Evolutionary conservation across 2,797 vertebrate genomes (phyloP), one percentile per base, ranked within the genome.

Genomic region (Periophthalmus magnuspinnatus): DNA sequence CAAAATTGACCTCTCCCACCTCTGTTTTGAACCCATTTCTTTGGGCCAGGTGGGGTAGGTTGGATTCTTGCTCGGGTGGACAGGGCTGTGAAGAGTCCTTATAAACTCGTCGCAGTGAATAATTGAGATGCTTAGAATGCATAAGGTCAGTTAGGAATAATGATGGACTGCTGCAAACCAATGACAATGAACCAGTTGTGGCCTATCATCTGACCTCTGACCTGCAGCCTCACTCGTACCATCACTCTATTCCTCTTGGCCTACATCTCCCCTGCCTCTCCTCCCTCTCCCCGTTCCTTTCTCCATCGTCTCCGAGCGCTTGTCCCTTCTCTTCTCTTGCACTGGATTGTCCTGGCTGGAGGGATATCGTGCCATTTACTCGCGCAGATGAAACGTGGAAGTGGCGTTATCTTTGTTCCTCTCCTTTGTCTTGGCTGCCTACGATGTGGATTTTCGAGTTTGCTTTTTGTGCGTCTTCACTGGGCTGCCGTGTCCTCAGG

Each of bases 291-390:
- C 10, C 62, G 45, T 74, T 74, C 70, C 84, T 82, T 67, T 67
- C 73, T 72, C 77, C 80, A 66, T 79, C 66, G 79, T 74, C 78
- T 75, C 78, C 74, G 77, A 86, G 64, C 79, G 79, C 75, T 76
- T 90, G 52, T 76, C 21, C 65, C 33, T 88, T 88, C 88, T 88
- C 83, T 86, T 79, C 77, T n/a, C 14, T 2, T 73, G 64, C 71
- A 81, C 81, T 6, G 11, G 4, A 71, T 74, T 84, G 76, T 83
- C 71, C 82, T 86, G 79, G 89, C 91, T 93, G 65, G 65, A 81
- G 91, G 91, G 89, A 57, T 65, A 91, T 84, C 86, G 79, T 88
- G 84, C 86, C 88, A 91, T 91, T 92, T 89, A 88, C 88, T 85
- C 86, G 56, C 10, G 2, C 75, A 86, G 78, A 88, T 81, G 76